Percentiles rank a stretch among this genome's conserved stretches.
Conservation (phyloP, 2,888 invertebrate species). For the Apodemia duryi region DNA sequence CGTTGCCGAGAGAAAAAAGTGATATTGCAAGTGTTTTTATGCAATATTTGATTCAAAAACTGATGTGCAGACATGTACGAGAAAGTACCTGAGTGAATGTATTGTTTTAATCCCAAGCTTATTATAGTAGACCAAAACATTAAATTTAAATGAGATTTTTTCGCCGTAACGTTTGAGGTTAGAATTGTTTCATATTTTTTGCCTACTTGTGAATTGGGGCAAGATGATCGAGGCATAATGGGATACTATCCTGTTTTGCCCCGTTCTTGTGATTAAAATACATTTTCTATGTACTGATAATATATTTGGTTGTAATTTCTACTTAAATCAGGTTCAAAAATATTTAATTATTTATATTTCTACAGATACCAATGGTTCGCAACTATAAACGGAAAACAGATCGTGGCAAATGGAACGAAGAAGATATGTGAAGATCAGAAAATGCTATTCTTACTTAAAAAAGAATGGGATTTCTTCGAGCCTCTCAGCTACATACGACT, state of each 20-base stretch:
- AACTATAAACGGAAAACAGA: neutral
- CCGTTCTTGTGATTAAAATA: neutral
- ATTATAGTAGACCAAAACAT: neutral
- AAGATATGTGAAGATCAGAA: neutral
- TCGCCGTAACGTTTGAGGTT: slow-evolving; percentile 4
- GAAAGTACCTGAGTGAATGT: neutral
- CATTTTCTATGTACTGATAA: no score
- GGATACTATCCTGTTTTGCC: no score
- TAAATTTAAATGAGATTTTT: neutral
- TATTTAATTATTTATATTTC: neutral
- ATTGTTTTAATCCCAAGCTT: neutral
- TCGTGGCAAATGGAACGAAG: neutral
- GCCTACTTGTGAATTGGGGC: neutral
- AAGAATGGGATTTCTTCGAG: neutral
- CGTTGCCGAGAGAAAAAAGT: no score
- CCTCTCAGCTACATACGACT: no score
- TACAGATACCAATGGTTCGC: neutral
- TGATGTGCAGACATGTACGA: neutral
- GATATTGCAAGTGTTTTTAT: no score
- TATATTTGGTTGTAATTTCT: no score
- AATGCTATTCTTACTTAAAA: neutral
- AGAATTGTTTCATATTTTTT: neutral
- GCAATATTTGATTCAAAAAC: no score
- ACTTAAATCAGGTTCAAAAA: no score
- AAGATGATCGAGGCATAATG: no score